These are phyloP conservation scores for Orientallactaga sibirica DNA, from an alignment of 2,797 vertebrate genomes.

Conservation along the genomic window DNA sequence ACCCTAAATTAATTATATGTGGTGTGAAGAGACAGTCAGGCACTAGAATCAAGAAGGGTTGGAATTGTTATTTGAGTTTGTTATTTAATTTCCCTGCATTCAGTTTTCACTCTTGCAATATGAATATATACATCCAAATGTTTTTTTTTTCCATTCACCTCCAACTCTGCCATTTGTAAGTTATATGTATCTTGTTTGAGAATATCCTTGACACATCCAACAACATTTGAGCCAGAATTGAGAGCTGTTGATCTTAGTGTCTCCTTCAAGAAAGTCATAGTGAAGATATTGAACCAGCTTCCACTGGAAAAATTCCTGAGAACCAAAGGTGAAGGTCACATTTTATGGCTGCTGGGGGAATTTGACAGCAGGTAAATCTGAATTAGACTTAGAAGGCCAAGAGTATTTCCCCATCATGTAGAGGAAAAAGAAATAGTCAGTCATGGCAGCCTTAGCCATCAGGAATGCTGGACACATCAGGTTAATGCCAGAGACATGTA, in stretches of 20 bases:
- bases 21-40: background rate
- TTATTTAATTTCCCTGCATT: background rate
- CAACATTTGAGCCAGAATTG: background rate
- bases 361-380: slow-evolving; percentile 63
- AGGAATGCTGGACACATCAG: background rate
- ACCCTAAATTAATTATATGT: background rate
- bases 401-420: background rate
- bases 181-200: background rate
- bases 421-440: background rate
- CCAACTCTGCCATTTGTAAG: slow-evolving; percentile 7
- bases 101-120: slow-evolving; percentile 6
- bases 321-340: slow-evolving; percentile 51
- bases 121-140: background rate
- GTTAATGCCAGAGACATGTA: slow-evolving; percentile 46
- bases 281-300: background rate
- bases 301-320: slow-evolving; percentile 36
- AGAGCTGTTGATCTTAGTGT: slow-evolving; percentile 15
- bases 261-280: background rate
- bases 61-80: background rate
- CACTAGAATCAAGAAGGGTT: background rate
- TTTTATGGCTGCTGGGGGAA: slow-evolving; percentile 62
- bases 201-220: slow-evolving; percentile 28
- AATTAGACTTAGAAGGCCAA: slow-evolving; percentile 61
- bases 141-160: background rate
- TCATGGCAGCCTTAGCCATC: background rate